Base-by-base conservation (phyloP, 2,888 invertebrate species). In the Leptopilina drosophilae region DNA sequence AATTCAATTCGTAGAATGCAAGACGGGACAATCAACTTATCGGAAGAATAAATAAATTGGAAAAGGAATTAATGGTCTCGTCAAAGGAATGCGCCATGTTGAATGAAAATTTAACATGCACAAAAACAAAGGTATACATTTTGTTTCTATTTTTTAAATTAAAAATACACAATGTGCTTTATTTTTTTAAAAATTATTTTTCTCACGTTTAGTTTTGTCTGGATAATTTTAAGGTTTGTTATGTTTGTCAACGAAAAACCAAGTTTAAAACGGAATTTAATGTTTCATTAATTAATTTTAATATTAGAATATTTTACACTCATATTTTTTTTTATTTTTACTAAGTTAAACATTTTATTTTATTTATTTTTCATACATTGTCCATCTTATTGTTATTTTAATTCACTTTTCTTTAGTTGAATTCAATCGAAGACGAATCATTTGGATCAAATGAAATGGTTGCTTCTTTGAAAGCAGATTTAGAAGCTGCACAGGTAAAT, bases 391-490 rank as follows among this genome's bases (percentile, higher is more conserved):
- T 78, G 46, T 46, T 46, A 9, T 46, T 46, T 46, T 49, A 49
- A 73, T 64, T 67, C 53, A 6, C 6, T 64, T 77, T 78, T 76
- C 77, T 85, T 76, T 26, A 90, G 89, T 86, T 95, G 83, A 92
- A 93, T 33, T 94, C 95, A 79, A 95, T 95, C 77, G 95, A 95
- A 91, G 95, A 95, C 87, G 95, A 93, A 90, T 95, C 95, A 14
- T 95, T 95, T 88, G 95, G 95, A 42, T 95, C 95, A 84, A 95
- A 95, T 87, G 95, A 96, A 87, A 94, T 95, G 94, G 94, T 96
- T 3, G 93, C 93, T 66, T 94, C 95, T 1, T 90, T 96, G 59
- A 95, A 95, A 87, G 93, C 93, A 80, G 94, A 96, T 87, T 92
- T 96, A 64, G 93, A 94, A 84, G 94, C 92, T 46, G 90, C 92